Evolutionary conservation across 1,140 invertebrate genomes (phyloP), one percentile per base, ranked within the genome.

Genomic region (Papilio polyxenes): DNA sequence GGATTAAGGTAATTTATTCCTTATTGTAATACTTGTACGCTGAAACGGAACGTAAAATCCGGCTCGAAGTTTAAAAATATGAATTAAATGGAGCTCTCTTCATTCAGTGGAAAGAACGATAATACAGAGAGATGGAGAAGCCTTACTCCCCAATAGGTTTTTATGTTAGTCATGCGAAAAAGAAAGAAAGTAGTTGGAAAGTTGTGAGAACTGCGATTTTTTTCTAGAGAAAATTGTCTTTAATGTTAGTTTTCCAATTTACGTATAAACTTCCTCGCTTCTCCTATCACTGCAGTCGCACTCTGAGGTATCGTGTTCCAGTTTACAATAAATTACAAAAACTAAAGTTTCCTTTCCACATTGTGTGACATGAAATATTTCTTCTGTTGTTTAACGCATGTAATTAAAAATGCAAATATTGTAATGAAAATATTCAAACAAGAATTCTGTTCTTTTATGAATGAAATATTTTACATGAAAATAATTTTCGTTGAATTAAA

Each of bases 31-130:
- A 37, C 15, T 40, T 44, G 56, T 79, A 79, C 53, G 23, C 51
- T 59, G 53, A 44, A 59, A 77, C n/a, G 17, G n/a, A 72, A 40
- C 13, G 31, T 72, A 23, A 79, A 79, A 62, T 79, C 76, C 56
- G 31, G 5, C 76, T 78, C 76, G 76, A 78, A 78, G 17, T 20
- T 37, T 53, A 11, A 13, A 56, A 77, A 77, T 9, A 23, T 11
- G 13, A 65, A 65, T 10, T 1, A 3, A 44, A 44, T 44, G 20
- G 2, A 11, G 2, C 59, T 65, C 0, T 0, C n/a, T 65, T 65
- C 8, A 9, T 31, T 23, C 15, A 56, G 4, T 15, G 40, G 40
- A 44, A 44, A 44, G 40, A 44, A 44, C 7, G 4, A 44, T 44
- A 6, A 6, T 44, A n/a, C 53, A 56, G 53, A 6, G 53, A 56